Conservation (phyloP, 2,797 vertebrate species). For the Pyrocephalus nanus region DNA sequence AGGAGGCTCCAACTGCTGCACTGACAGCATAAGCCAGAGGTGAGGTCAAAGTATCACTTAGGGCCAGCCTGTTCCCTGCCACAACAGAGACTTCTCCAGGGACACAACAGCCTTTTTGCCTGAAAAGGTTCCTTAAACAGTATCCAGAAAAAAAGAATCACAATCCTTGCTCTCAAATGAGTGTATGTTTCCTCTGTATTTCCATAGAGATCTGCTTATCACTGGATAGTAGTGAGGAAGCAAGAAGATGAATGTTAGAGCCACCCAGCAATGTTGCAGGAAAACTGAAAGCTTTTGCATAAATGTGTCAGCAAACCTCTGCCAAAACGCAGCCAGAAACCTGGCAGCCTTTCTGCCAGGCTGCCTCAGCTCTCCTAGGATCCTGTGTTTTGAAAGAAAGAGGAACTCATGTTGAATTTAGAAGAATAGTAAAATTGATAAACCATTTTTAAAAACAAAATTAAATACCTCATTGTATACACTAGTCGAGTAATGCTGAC, state of each 20-base stretch:
- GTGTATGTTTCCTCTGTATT: neutral
- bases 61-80: neutral
- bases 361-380: neutral
- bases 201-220: neutral
- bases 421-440: neutral
- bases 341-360: neutral
- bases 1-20: conserved; percentile 50
- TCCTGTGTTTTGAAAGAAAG: neutral
- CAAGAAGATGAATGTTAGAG: neutral
- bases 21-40: conserved; percentile 14
- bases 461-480: neutral
- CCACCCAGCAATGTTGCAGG: neutral
- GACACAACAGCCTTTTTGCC: neutral
- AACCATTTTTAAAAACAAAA: neutral
- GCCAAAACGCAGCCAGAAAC: neutral
- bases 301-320: neutral
- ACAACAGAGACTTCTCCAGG: neutral
- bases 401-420: neutral
- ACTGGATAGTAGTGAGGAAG: neutral
- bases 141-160: neutral
- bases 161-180: neutral
- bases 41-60: neutral
- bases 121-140: neutral
- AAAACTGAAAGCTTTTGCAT: neutral
- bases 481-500: neutral